Percentiles rank a stretch among this genome's conserved stretches.
Conservation (phyloP, 2,888 invertebrate genomes). For the Pristionchus japonicus region DNA sequence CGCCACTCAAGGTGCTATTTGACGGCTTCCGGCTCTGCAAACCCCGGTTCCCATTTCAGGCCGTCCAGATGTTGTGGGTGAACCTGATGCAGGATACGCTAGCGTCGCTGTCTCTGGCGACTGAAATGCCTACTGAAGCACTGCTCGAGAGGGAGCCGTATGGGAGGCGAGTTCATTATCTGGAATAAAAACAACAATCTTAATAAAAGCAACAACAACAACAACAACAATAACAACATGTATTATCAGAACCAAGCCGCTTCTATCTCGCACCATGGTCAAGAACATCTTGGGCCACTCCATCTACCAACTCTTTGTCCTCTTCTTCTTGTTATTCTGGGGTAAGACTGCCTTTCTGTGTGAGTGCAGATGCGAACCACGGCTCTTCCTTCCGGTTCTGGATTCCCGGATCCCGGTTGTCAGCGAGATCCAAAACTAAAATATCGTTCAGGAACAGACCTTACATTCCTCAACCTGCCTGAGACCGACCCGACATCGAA, state of each 20-base stretch:
- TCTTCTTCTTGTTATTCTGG: slow-evolving; percentile 91
- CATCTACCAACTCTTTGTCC: slow-evolving; percentile 92
- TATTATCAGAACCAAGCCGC: slow-evolving; percentile 76
- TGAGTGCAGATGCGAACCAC: too few species aligned
- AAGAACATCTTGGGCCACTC: slow-evolving; percentile 85
- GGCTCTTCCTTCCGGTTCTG: too few species aligned
- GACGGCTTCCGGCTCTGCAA: too few species aligned
- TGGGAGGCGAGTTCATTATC: slow-evolving; percentile 75
- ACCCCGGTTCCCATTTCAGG: slow-evolving; percentile 52
- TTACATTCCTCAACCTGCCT: background rate
- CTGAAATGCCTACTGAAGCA: slow-evolving; percentile 78
- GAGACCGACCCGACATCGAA: slow-evolving; percentile 76
- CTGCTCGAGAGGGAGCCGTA: slow-evolving; percentile 77
- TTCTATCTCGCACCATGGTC: slow-evolving; percentile 76
- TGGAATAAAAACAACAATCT: too few species aligned
- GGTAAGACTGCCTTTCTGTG: too few species aligned
- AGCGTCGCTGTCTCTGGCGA: slow-evolving; percentile 79
- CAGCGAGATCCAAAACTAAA: too few species aligned
- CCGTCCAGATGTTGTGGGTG: slow-evolving; percentile 79
- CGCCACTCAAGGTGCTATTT: slow-evolving; percentile 66
- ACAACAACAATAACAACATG: too few species aligned
- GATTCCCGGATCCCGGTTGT: too few species aligned
- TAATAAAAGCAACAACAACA: background rate
- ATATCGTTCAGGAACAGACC: background rate
- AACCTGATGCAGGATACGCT: slow-evolving; percentile 80